These are phyloP conservation scores for Anaspis maculata DNA, from an alignment of 2,888 invertebrate genomes.

Conservation along the genomic window DNA sequence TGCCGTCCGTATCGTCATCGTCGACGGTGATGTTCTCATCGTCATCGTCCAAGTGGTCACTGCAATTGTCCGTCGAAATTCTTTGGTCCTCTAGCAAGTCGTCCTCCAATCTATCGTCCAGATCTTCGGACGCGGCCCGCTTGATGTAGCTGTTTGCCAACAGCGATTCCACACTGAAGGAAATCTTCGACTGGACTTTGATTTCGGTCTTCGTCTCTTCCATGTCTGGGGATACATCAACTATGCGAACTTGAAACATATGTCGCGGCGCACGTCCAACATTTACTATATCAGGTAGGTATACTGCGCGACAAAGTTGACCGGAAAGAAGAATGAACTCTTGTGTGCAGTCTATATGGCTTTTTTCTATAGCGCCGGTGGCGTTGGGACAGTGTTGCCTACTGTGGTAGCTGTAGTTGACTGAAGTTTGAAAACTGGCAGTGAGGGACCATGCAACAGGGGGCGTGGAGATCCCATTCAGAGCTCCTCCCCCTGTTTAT, in stretches of 20 bases:
- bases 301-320: too few species aligned
- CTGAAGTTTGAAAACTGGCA: conserved; percentile 19
- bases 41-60: conserved; percentile 42
- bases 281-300: neutral
- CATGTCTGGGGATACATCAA: too few species aligned
- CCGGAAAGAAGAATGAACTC: too few species aligned
- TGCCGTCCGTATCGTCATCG: conserved; percentile 32
- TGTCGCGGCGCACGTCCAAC: conserved; percentile 7
- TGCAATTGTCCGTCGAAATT: conserved; percentile 15
- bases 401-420: conserved; percentile 20
- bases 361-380: neutral
- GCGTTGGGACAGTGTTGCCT: conserved; percentile 15
- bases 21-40: conserved; percentile 38
- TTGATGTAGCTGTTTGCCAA: conserved; percentile 25
- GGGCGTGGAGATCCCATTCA: conserved; percentile 20
- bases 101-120: conserved; percentile 23
- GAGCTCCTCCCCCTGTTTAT: conserved; percentile 28
- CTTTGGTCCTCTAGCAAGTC: too few species aligned
- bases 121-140: conserved; percentile 8
- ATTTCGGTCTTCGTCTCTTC: conserved; percentile 38
- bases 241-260: conserved; percentile 5
- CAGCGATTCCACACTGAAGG: conserved; percentile 65
- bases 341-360: neutral
- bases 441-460: conserved; percentile 26
- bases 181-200: conserved; percentile 57